Base-by-base conservation (phyloP, 2,113 vertebrate species). In the Seriola dumerili region DNA sequence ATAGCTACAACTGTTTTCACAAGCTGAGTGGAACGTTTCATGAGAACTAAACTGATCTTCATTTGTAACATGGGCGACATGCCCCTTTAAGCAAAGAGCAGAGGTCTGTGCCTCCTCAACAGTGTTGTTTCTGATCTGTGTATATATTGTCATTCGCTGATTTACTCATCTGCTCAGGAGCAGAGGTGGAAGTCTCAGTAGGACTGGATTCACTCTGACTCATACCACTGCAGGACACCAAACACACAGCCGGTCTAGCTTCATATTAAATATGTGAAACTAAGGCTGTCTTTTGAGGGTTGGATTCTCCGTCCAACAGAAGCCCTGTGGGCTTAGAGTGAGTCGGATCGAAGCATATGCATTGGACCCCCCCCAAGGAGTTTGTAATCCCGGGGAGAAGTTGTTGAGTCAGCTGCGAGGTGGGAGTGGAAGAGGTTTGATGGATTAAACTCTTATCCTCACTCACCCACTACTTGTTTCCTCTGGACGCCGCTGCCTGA, bases 391-490 rank as follows among this genome's bases (percentile, higher is more conserved):
- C n/a, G 4, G 13, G 23, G 79, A 72, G 84, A 76, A 91, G 81
- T 76, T 89, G 91, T 89, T 57, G 91, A 92, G 91, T 93, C 92
- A 94, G 93, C 89, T 72, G 46, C 8, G 42, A 54, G 44, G 80
- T 80, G 84, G 85, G 81, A 85, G 73, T 85, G 80, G 83, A 83
- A 82, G 80, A 77, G 85, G 91, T 91, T 90, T 93, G 92, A 94
- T 93, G 86, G 92, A 94, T 93, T 93, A 90, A 93, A 92, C 85
- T 85, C 86, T 92, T 87, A 91, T 93, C 85, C 87, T 80, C 82
- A 55, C 78, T 92, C 85, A 90, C 76, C 79, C 83, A 69, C 84
- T 70, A 55, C 79, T 80, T 13, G 69, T 81, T 87, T 92, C 80
- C 77, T 73, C 76, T 73, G 66, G 64, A 86, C 58, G 34, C 63